Evolutionary conservation across 2,113 vertebrate genomes (phyloP), one percentile per base, ranked within the genome.

Genomic region (Elachura formosa): DNA sequence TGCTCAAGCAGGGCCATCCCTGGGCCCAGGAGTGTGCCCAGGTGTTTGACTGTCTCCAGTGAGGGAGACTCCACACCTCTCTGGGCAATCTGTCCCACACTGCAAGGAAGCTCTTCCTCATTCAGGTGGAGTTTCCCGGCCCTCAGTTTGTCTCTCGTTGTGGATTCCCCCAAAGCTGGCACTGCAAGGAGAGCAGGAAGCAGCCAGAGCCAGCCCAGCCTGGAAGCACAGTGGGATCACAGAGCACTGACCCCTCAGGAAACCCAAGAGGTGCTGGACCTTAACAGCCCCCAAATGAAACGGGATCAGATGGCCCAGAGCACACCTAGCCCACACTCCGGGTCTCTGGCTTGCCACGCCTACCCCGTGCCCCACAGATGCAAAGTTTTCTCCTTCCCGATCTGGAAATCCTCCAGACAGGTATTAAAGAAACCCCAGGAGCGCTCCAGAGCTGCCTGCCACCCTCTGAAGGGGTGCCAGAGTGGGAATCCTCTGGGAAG

Each of bases 311-410:
- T 68, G 67, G 84, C 78, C 67, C 90, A 73, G 92, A 90, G 34
- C 85, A 91, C 36, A 14, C 3, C 59, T 72, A 31, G 13, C 17
- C 52, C 89, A 49, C 62, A 12, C 59, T 46, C 15, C 1, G 0
- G 2, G 25, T 43, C 74, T 46, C 67, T 63, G 73, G 21, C 8
- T 0, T 1, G 1, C 0, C 2, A 33, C 56, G 8, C 58, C 3
- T 0, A 64, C 3, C 2, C 58, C 24, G 20, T 6, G 23, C 52
- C 48, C 38, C 67, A n/a, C 54, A 38, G 45, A 78, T 12, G 26
- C 13, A 29, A 45, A 21, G 8, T 13, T 58, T 76, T 29, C 48
- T 7, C 51, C 21, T 51, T 22, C 14, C 41, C 49, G 19, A 38
- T 62, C 88, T 85, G 90, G 82, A 80, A 83, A 90, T 46, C 41